Conservation (phyloP, 2,888 invertebrate species). For the Caenorhabditis wallacei region DNA sequence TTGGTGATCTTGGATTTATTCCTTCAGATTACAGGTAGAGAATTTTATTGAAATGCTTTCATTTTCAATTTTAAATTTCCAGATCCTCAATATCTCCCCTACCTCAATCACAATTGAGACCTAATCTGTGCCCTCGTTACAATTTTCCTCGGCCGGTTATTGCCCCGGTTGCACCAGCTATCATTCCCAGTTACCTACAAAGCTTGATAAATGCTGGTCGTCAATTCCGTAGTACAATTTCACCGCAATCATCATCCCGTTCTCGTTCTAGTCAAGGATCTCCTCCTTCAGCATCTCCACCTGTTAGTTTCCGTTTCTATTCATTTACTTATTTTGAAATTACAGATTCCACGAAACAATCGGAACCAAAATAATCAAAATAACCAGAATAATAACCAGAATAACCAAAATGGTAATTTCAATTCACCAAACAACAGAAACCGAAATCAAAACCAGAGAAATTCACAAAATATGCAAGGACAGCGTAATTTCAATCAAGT, state of each 20-base stretch:
- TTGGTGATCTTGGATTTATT: constrained; percentile 75
- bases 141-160: constrained; percentile 43
- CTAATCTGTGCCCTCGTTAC: constrained; percentile 48
- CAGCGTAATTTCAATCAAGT: constrained; percentile 50
- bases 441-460: constrained; percentile 25
- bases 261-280: constrained; percentile 45
- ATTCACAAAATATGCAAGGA: constrained; percentile 40
- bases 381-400: constrained; percentile 23
- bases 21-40: constrained; percentile 58
- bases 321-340: background rate
- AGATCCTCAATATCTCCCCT: constrained; percentile 52
- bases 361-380: constrained; percentile 36
- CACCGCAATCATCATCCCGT: constrained; percentile 10
- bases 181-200: constrained; percentile 37
- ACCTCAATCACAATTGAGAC: constrained; percentile 40
- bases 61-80: background rate
- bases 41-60: background rate
- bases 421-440: constrained; percentile 33
- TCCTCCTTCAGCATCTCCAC: constrained; percentile 54
- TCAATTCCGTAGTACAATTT: constrained; percentile 33
- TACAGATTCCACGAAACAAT: constrained; percentile 37
- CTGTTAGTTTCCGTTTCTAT: constrained; percentile 18
- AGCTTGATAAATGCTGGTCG: constrained; percentile 42
- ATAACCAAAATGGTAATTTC: constrained; percentile 2
- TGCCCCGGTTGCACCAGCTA: constrained; percentile 30